A percentile compares a stretch with the other conserved stretches of the same genome.
These are phyloP conservation scores for Cephalopterus ornatus DNA, from an alignment of 2,113 vertebrate species.

Conservation along the genomic window DNA sequence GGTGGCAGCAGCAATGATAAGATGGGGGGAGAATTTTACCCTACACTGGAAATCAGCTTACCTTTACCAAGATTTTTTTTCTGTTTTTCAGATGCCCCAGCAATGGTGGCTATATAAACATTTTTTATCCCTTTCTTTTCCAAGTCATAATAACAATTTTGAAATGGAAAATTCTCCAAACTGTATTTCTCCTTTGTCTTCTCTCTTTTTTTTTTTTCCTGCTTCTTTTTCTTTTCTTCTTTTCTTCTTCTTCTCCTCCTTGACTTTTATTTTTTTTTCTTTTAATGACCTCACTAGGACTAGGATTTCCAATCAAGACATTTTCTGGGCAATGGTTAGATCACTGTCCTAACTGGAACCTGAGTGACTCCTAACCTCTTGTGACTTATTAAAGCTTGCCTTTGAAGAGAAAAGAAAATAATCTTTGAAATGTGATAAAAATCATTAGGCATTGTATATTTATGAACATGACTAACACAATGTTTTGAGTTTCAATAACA, in stretches of 20 bases:
- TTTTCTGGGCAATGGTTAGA: neutral
- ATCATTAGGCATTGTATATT: neutral
- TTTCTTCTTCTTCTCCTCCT: rapidly evolving
- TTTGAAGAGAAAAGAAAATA: neutral
- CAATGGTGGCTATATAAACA: neutral
- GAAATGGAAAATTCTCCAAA: neutral
- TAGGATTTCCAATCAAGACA: neutral
- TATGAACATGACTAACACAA: neutral
- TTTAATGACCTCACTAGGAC: neutral
- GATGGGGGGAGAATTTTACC: rapidly evolving
- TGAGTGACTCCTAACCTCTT: neutral
- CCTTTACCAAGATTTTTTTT: neutral
- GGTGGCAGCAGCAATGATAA: neutral
- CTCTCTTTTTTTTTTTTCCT: neutral
- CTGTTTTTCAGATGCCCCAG: neutral
- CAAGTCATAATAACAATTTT: neutral
- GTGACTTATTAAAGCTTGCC: neutral
- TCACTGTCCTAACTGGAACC: neutral
- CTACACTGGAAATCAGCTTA: neutral
- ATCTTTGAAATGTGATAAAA: neutral
- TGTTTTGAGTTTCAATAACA: neutral
- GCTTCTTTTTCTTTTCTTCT: neutral
- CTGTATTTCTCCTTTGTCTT: neutral
- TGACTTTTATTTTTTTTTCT: neutral
- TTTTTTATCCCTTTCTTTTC: neutral